Percentiles rank a stretch among this genome's conserved stretches.
These are phyloP conservation scores for Pongo abelii DNA, from an alignment of 2,113 vertebrate genomes.

Conservation along the genomic window DNA sequence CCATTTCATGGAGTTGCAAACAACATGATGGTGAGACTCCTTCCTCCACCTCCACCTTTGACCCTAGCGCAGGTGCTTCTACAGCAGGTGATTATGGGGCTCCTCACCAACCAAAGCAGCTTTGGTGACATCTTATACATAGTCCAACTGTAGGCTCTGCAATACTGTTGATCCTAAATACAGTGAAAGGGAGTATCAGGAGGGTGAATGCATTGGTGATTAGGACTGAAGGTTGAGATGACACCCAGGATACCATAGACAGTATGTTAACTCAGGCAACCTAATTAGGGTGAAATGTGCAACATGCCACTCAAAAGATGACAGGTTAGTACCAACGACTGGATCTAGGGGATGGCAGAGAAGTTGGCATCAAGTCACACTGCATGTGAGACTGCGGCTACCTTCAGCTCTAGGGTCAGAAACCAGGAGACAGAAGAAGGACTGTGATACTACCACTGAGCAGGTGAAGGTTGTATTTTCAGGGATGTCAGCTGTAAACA, in stretches of 20 bases:
- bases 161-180: rapidly evolving
- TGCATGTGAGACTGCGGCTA: rapidly evolving
- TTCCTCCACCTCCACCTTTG: not conserved
- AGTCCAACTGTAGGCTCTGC: rapidly evolving
- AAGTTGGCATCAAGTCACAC: not conserved
- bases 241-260: not conserved
- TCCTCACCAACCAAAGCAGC: not conserved
- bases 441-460: rapidly evolving
- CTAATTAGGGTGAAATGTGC: not conserved
- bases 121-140: not conserved
- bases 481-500: not conserved
- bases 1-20: rapidly evolving
- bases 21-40: rapidly evolving
- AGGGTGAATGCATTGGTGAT: not conserved
- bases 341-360: too few relatives aligned
- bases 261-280: not conserved
- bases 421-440: too few relatives aligned
- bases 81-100: too few relatives aligned
- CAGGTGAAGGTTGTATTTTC: not conserved
- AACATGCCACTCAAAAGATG: rapidly evolving
- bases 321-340: rapidly evolving
- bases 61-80: not conserved
- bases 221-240: rapidly evolving
- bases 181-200: rapidly evolving
- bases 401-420: not conserved